These are phyloP conservation scores for Nebria ingens DNA, from an alignment of 1,140 invertebrate species.

Conservation along the genomic window DNA sequence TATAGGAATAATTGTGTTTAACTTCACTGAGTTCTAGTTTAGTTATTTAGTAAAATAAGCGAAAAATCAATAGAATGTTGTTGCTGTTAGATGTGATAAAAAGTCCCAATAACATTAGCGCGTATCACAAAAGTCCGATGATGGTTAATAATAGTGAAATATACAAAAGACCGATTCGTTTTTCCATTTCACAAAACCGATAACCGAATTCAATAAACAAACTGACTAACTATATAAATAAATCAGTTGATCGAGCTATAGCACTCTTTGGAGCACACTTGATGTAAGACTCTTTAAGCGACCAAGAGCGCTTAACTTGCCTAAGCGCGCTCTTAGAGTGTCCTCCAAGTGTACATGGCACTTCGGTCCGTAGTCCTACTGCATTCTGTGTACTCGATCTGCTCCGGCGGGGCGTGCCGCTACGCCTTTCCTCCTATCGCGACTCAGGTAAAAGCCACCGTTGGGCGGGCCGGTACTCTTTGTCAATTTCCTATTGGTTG, in stretches of 20 bases:
- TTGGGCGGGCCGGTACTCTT: constrained; percentile 7
- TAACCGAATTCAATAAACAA: constrained; percentile 38
- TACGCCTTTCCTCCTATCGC: constrained; percentile 19
- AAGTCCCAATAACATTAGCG: too few species aligned
- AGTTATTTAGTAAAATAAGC: too few species aligned
- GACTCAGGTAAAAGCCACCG: not conserved
- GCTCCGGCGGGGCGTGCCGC: constrained; percentile 20
- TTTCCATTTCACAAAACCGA: constrained; percentile 18
- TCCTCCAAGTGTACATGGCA: constrained; percentile 36
- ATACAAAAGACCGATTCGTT: not conserved
- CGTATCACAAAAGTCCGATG: too few species aligned
- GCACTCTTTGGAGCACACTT: constrained; percentile 35
- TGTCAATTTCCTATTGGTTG: not conserved
- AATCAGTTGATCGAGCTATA: constrained; percentile 37
- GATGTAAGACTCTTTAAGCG: constrained; percentile 37
- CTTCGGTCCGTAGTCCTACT: constrained; percentile 28
- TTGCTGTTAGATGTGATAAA: too few species aligned
- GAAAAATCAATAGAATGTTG: too few species aligned
- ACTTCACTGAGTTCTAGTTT: too few species aligned
- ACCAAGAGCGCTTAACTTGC: constrained; percentile 37
- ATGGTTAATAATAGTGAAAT: too few species aligned
- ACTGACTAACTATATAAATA: constrained; percentile 39
- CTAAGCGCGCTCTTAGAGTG: constrained; percentile 38
- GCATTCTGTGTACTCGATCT: constrained; percentile 32
- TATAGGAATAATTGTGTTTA: too few species aligned